Conservation (phyloP, 2,797 vertebrate species). For the Lepus oiostolus region DNA sequence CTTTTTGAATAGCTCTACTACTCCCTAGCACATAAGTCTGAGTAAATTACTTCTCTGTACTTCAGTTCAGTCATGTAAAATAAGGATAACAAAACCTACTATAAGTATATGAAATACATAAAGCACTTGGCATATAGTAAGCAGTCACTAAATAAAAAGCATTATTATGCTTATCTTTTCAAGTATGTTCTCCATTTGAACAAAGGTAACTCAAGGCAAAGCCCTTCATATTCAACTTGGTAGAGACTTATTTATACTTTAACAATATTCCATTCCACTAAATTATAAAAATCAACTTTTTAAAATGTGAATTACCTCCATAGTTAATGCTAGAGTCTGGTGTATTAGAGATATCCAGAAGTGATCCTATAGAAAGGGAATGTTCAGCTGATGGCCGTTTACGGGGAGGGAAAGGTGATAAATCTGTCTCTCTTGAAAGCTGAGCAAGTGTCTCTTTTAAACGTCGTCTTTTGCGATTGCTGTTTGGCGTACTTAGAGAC, state of each 20-base stretch:
- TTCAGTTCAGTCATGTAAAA: constrained; percentile 34
- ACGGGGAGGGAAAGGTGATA: constrained; percentile 96
- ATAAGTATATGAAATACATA: constrained; percentile 41
- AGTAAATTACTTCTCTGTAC: neutral
- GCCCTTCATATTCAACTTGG: neutral
- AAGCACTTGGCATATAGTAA: neutral
- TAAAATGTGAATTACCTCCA: constrained; percentile 89
- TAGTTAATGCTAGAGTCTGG: constrained; percentile 92
- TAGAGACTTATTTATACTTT: neutral
- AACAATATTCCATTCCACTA: constrained; percentile 23
- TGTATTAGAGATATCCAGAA: constrained; percentile 98
- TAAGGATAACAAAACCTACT: neutral
- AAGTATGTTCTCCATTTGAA: neutral
- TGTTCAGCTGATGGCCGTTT: constrained; percentile 97
- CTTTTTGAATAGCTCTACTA: constrained; percentile 6
- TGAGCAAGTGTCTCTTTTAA: constrained; percentile 96
- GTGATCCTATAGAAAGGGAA: constrained; percentile 95
- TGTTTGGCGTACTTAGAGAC: constrained; percentile 96
- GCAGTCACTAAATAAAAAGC: constrained; percentile 29
- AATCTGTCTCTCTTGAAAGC: constrained; percentile 95
- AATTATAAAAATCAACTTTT: neutral
- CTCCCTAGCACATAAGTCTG: constrained; percentile 6
- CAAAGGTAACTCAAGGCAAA: constrained; percentile 49
- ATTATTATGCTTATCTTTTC: constrained; percentile 8
- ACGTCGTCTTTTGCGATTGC: constrained; percentile 95